Evolutionary conservation across 1,140 invertebrate genomes (phyloP).

Genomic region (Akabosia matsudoensis): DNA sequence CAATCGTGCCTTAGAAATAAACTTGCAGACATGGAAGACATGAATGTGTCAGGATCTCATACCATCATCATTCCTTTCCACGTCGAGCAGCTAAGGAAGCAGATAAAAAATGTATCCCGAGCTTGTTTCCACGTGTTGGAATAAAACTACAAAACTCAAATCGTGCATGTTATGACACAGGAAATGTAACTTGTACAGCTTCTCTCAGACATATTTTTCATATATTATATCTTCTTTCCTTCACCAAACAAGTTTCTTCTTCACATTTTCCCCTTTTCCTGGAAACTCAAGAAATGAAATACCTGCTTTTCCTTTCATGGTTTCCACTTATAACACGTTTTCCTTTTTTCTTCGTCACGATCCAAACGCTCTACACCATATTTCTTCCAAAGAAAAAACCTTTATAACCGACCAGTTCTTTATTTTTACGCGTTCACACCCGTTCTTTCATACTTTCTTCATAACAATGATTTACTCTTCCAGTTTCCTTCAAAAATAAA

Average conservation of each 20-base stretch:
- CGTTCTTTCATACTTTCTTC: no score
- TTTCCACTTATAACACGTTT: background rate
- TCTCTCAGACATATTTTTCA: no score
- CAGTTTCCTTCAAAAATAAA: no score
- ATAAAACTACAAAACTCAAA: no score
- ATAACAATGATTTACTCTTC: no score
- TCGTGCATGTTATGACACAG: no score
- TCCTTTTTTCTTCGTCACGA: background rate
- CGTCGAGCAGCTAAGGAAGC: no score
- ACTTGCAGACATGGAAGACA: background rate
- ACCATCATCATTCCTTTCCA: no score
- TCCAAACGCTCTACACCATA: background rate
- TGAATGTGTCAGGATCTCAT: background rate
- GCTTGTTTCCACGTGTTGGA: background rate
- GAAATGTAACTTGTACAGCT: background rate
- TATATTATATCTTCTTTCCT: background rate
- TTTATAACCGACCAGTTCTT: no score
- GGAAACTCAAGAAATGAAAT: background rate
- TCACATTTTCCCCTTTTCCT: background rate
- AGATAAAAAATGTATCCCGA: no score
- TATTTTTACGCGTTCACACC: no score
- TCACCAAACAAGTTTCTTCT: background rate
- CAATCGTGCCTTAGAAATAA: background rate
- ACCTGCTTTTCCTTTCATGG: background rate
- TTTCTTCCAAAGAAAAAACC: no score